Percentiles rank a stretch among this genome's conserved stretches.
These are phyloP conservation scores for Acromyrmex charruanus DNA, from an alignment of 1,140 invertebrate species.

Conservation along the genomic window DNA sequence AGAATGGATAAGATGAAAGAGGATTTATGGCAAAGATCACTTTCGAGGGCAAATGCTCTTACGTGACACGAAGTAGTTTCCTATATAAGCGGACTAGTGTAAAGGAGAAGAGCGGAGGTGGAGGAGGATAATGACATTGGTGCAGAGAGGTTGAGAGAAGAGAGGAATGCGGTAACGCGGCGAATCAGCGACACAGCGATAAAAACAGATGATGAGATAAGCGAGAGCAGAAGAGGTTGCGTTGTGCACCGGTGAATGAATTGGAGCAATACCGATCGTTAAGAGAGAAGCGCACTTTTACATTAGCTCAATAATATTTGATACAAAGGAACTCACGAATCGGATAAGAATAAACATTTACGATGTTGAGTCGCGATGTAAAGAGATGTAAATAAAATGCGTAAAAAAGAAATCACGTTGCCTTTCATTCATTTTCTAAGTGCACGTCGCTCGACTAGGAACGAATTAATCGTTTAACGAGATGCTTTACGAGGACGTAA, in stretches of 20 bases:
- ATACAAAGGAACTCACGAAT: background rate
- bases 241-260: slow-evolving; percentile 26
- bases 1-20: slow-evolving; percentile 44
- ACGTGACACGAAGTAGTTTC: slow-evolving; percentile 56
- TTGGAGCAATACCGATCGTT: slow-evolving; percentile 45
- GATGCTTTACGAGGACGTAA: background rate
- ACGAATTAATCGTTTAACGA: slow-evolving; percentile 30
- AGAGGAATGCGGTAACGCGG: slow-evolving; percentile 40
- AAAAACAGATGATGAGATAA: slow-evolving; percentile 61
- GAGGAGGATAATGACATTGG: slow-evolving; percentile 53
- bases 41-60: slow-evolving; percentile 60
- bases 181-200: slow-evolving; percentile 48
- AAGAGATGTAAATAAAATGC: background rate
- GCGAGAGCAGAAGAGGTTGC: slow-evolving; percentile 4
- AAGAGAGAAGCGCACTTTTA: slow-evolving; percentile 19
- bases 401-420: background rate
- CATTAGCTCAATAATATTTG: slow-evolving; percentile 43
- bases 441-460: background rate
- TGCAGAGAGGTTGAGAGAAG: background rate
- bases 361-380: background rate
- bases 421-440: background rate
- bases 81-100: slow-evolving; percentile 63
- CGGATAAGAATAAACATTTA: slow-evolving; percentile 21
- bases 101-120: slow-evolving; percentile 35
- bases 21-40: slow-evolving; percentile 60